Base-by-base conservation (phyloP, 2,888 invertebrate genomes). In the Drosophila testacea region DNA sequence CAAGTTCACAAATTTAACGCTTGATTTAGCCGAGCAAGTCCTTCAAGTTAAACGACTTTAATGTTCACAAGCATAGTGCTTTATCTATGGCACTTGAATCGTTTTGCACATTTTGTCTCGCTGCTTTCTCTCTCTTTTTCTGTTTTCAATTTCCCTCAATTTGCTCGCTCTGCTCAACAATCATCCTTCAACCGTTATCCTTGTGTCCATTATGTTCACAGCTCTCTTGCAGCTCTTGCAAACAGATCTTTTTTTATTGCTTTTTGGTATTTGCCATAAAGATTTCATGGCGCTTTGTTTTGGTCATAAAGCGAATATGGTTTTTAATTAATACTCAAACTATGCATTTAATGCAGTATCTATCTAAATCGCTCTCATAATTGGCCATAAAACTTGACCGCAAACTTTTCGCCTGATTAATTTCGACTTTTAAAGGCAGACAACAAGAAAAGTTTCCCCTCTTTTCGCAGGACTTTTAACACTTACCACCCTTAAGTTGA, bases 351-450 rank as follows among this genome's bases (percentile, higher is more conserved):
- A 62, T 54, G 62, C 62, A 16, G 38, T 13, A 48, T 55, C 47
- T 52, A 54, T 36, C 61, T 59, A 39, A 73, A 62, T 62, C 38
- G 68, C 63, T 61, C 30, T 57, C 69, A 68, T 87, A 83, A 84
- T 85, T 84, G 79, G 64, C 61, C 62, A 79, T 85, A 65, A 81
- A 84, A 76, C 72, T 81, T 73, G 68, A 64, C 59, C 72, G 64
- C 47, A 64, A 79, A 73, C 67, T 73, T 66, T 83, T 70, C 16
- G 62, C 54, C 69, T 74, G 86, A 83, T 86, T 80, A 80, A 75
- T 86, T 73, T 77, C 10, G 34, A 41, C 39, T 64, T 77, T 66
- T 61, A 74, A 77, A 60, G 70, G 57, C 66, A 69, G 46, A 48
- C 54, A 50, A 34, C 60, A 11, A 47, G 77, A 83, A 61, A 70